Base-by-base conservation (phyloP, 2,113 vertebrate genomes). In the Hystrix brachyura region DNA sequence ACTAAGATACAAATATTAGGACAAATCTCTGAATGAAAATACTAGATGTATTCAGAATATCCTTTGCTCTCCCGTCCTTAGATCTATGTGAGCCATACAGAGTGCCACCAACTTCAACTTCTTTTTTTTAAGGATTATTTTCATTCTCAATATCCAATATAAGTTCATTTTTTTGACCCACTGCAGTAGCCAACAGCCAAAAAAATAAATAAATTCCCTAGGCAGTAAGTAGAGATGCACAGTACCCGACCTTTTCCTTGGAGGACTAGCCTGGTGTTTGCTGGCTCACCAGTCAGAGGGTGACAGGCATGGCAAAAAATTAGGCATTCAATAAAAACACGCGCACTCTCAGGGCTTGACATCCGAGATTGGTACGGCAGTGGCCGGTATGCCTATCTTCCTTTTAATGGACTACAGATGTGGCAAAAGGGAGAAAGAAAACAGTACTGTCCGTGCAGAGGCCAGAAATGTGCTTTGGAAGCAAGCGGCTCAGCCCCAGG, bases 91-190 rank as follows among this genome's bases (percentile, higher is more conserved):
- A 34, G 10, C 23, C 57, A 60, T 1, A 79, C 7, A 15, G 23
- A 87, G n/a, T 10, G 32, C 60, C 57, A 55, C 2, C 25, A 92
- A 88, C 25, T 55, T 78, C 65, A 43, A 34, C 1, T 7, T n/a
- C 78, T 55, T 65, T 60, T 85, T 92, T 74, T 18, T 60, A 81
- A 48, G 38, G n/a, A 25, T 84, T 87, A 80, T 85, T 95, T 95
- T 91, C 17, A 69, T 59, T 81, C 57, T 93, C 38, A 72, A 84
- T 18, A 43, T 0, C 18, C 57, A 82, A 57, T 3, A 0, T 57
- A 59, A 89, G 48, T 88, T 94, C 23, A 14, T 38, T 90, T 69
- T 79, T n/a, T 53, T 71, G 34, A 81, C 34, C 17, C 7, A 14
- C 48, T 25, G 19, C 3, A 34, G 69, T 7, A 94, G 48, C 10